phyloP scores from a whole-genome alignment of 37 sponge, comb jelly and placozoan genomes.

The Halisarca cf. caerulea region DNA sequence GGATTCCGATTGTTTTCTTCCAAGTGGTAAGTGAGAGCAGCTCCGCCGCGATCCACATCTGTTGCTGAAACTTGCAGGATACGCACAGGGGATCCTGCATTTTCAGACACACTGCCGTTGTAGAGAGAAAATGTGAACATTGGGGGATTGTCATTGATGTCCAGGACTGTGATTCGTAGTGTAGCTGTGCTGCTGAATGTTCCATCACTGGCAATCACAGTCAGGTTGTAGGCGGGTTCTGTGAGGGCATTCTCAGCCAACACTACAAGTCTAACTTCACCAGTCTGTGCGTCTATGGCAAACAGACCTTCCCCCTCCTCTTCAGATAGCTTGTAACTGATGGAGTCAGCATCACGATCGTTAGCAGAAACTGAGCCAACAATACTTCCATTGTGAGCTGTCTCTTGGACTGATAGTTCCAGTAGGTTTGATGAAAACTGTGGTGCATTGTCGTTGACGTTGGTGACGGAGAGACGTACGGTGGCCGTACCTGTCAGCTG shows the following conservation, averaged over 20 bases:
- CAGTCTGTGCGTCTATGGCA: constrained; percentile 28
- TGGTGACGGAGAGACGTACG: constrained; percentile 30
- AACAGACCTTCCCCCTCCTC: constrained; percentile 44
- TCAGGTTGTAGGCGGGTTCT: constrained; percentile 33
- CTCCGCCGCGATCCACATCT: constrained; percentile 53
- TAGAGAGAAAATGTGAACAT: constrained; percentile 5
- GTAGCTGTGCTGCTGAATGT: not conserved
- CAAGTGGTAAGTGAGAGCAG: constrained; percentile 34
- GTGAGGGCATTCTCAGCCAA: not conserved
- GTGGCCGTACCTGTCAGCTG: not conserved
- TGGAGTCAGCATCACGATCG: constrained; percentile 37
- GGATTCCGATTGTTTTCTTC: not conserved
- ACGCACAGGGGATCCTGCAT: not conserved
- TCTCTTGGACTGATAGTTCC: constrained; percentile 39
- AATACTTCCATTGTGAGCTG: constrained; percentile 9
- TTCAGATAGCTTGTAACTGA: constrained; percentile 37
- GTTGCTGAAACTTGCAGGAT: constrained; percentile 59
- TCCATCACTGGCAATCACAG: constrained; percentile 51
- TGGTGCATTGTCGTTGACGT: constrained; percentile 64
- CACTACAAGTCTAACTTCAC: not conserved
- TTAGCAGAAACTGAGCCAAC: constrained; percentile 44
- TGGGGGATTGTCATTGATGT: constrained; percentile 67
- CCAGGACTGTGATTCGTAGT: constrained; percentile 42
- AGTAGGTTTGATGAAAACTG: constrained; percentile 16
- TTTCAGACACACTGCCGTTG: constrained; percentile 1